phyloP scores from a whole-genome alignment of 92 coral and sea anemone species.

The Plumapathes pennacea region DNA sequence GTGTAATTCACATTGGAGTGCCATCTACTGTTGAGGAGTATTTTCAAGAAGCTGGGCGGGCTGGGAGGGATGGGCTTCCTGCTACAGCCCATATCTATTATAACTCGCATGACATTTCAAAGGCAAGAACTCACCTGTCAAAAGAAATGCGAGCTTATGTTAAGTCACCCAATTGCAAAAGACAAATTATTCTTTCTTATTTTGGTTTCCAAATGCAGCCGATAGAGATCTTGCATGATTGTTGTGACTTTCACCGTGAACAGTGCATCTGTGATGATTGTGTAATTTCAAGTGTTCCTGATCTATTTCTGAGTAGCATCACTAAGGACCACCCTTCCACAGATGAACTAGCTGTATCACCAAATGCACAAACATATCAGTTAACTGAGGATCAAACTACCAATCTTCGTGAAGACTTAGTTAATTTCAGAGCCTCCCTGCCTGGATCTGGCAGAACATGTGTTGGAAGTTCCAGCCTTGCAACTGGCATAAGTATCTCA shows the following conservation, averaged over 20 bases:
- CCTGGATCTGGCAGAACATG: constrained; percentile 58
- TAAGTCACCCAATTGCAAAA: constrained; percentile 25
- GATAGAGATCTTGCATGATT: constrained; percentile 23
- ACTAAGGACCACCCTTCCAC: constrained; percentile 2
- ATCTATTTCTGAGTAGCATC: constrained; percentile 5
- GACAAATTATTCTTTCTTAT: constrained; percentile 42
- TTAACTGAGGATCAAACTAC: constrained; percentile 13
- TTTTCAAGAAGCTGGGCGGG: constrained; percentile 62
- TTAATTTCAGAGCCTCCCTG: constrained; percentile 44
- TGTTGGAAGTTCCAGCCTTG: constrained; percentile 55
- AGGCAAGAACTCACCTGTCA: constrained; percentile 20
- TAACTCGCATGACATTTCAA: constrained; percentile 41
- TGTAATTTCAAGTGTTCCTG: constrained; percentile 16
- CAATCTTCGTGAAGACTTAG: constrained; percentile 30
- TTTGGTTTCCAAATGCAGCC: constrained; percentile 40
- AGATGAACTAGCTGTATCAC: background rate
- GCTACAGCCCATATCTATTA: constrained; percentile 29
- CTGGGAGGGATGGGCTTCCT: constrained; percentile 50
- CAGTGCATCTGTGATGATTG: constrained; percentile 56
- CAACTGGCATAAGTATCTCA: constrained; percentile 48
- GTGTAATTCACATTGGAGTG: constrained; percentile 65
- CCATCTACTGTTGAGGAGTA: constrained; percentile 65
- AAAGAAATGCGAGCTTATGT: constrained; percentile 51
- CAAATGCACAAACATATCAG: background rate
- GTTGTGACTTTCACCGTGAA: constrained; percentile 45